Base-by-base conservation (phyloP, 2,888 invertebrate genomes). In the Drosophila hamatofila region DNA sequence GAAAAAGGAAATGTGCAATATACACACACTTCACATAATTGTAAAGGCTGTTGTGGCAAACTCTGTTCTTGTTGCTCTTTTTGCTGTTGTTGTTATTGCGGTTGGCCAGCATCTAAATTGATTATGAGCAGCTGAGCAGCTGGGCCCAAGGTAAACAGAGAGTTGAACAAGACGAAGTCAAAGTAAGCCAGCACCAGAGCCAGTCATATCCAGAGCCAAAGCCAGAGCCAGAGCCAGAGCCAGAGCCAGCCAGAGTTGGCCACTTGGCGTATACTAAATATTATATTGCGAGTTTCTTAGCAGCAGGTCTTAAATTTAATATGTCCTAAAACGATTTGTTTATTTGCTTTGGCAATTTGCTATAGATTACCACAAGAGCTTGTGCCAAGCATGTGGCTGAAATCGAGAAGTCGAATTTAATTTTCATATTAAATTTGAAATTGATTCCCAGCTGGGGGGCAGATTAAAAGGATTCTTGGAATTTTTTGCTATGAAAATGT, bases 51-150 rank as follows among this genome's bases (percentile, higher is more conserved):
- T 46, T 30, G 25, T 42, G 69, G 63, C 18, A 57, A 51, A 56
- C 57, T 75, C 33, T 56, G 39, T 37, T 48, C 14, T 42, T 48
- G 23, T 33, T 33, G 23, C 21, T 37, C 44, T 44, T 51, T 44
- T 7, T 56, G 33, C 11, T 63, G 63, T 21, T 59, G 60, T 35
- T 67, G 56, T 11, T 57, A 21, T 75, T 62, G 63, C 37, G 70
- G 62, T 56, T 44, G 46, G 51, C 61, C 52, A 51, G 82, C 80
- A 62, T 70, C 63, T 84, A 87, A 84, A 84, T 84, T 84, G 88
- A 87, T 84, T 84, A 84, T 80, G 76, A 80, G 48, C 69, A 73
- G 55, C 63, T 80, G 76, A 80, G 48, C 69, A 73, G 55, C 63
- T 41, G 30, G 55, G 27, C 44, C 49, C 49, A 64, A 80, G 80